Conservation (phyloP, 2,888 invertebrate genomes). For the Anthrax anthrax region DNA sequence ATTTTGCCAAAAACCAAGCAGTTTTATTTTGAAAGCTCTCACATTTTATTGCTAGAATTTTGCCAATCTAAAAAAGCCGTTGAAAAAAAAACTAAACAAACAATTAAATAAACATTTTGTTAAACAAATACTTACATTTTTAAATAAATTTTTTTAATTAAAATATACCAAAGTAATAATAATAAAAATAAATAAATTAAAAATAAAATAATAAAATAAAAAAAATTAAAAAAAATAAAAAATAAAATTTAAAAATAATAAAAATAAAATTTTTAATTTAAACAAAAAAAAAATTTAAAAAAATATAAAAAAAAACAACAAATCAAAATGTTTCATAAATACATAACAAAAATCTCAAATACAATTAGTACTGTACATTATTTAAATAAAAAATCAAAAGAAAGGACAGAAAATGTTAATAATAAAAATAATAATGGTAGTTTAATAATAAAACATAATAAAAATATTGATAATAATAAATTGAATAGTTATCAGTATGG, state of each 20-base stretch:
- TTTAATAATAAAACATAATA: not conserved
- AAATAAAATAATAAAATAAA: constrained; percentile 8
- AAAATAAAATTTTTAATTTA: not conserved
- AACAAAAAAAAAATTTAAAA: not conserved
- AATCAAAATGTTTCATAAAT: constrained; percentile 27
- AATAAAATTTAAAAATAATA: not conserved
- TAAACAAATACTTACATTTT: too few relatives aligned
- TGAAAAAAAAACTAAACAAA: too few relatives aligned
- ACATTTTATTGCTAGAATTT: too few relatives aligned
- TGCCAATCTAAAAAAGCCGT: too few relatives aligned
- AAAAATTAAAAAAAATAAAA: too few relatives aligned
- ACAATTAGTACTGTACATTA: constrained; percentile 19
- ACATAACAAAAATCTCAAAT: constrained; percentile 29
- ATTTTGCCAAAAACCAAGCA: too few relatives aligned
- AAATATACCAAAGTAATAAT: too few relatives aligned
- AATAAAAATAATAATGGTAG: constrained; percentile 2
- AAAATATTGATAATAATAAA: not conserved
- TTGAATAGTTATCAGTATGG: not conserved
- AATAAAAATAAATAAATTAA: constrained; percentile 7
- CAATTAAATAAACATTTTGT: too few relatives aligned
- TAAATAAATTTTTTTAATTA: too few relatives aligned
- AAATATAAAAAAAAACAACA: not conserved
- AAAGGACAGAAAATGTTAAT: constrained; percentile 2
- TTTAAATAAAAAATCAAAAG: constrained; percentile 11
- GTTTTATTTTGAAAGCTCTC: too few relatives aligned